Evolutionary conservation across 1,140 invertebrate species (phyloP).

Genomic region (Pseudomyrmex gracilis): DNA sequence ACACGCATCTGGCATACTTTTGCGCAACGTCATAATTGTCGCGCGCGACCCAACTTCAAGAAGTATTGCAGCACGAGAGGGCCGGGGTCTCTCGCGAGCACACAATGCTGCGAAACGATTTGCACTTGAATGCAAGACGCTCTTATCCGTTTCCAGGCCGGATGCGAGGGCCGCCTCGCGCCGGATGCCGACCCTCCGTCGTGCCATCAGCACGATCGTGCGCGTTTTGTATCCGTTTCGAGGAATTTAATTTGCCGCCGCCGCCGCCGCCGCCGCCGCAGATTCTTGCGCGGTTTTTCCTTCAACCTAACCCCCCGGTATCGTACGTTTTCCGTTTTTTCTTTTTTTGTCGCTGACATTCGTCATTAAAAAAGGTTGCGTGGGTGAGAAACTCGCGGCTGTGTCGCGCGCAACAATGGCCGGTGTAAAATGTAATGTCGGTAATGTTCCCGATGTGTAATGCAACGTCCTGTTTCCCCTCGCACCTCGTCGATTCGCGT

Average conservation of each 20-base stretch:
- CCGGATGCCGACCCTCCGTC: conserved; percentile 77
- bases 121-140: conserved; percentile 80
- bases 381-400: conserved; percentile 13
- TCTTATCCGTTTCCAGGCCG: conserved; percentile 76
- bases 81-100: conserved; percentile 69
- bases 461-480: not conserved
- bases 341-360: conserved; percentile 7
- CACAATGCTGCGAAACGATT: conserved; percentile 79
- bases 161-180: conserved; percentile 71
- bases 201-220: conserved; percentile 5
- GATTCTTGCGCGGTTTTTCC: conserved; percentile 28
- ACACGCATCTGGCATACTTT: not conserved
- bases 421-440: not conserved
- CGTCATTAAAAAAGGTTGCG: not conserved
- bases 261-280: not conserved
- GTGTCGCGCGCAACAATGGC: conserved; percentile 21
- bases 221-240: conserved; percentile 35
- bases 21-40: conserved; percentile 36
- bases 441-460: not conserved
- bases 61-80: conserved; percentile 57
- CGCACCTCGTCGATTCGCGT: conserved; percentile 14
- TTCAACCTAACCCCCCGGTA: not conserved
- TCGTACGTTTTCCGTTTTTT: not conserved
- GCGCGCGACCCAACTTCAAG: conserved; percentile 44
- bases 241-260: conserved; percentile 33